Percentiles rank a stretch among this genome's conserved stretches.
These are phyloP conservation scores for Lateolabrax maculatus DNA, from an alignment of 2,797 vertebrate genomes.

Conservation along the genomic window DNA sequence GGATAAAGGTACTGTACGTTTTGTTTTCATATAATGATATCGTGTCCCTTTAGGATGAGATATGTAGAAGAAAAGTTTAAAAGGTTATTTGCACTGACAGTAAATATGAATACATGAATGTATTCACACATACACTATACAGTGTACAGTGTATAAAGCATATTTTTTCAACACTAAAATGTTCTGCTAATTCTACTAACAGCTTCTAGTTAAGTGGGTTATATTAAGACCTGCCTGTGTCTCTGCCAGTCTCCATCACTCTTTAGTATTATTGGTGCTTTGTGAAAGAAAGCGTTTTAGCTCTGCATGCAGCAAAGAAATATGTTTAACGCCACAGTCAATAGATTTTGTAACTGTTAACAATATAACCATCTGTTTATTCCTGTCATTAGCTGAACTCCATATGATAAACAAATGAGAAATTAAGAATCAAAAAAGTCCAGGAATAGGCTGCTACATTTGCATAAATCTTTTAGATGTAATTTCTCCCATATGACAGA, in stretches of 20 bases:
- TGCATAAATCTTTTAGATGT: conserved; percentile 31
- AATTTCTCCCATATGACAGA: not conserved
- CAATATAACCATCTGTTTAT: conserved; percentile 53
- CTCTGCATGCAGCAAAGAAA: conserved; percentile 70
- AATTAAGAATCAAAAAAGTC: conserved; percentile 32
- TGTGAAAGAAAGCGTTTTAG: conserved; percentile 53
- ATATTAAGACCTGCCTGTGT: conserved; percentile 38
- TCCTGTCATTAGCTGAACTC: conserved; percentile 38
- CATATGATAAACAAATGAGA: conserved; percentile 17
- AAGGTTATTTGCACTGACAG: conserved; percentile 82
- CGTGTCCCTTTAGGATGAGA: conserved; percentile 66
- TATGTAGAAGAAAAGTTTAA: conserved; percentile 56
- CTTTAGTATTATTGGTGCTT: conserved; percentile 52
- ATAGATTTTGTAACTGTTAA: conserved; percentile 60
- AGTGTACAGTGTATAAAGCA: conserved; percentile 71
- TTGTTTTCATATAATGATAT: conserved; percentile 61
- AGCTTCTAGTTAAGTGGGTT: conserved; percentile 56
- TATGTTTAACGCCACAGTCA: conserved; percentile 53
- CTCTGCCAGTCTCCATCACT: conserved; percentile 44
- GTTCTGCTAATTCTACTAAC: conserved; percentile 62
- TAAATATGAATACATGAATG: conserved; percentile 77
- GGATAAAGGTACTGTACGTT: conserved; percentile 67
- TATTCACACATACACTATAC: conserved; percentile 66
- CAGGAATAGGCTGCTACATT: conserved; percentile 17
- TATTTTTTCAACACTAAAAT: conserved; percentile 74